phyloP scores from a whole-genome alignment of 1,140 invertebrate species.

The Drosophila kurseongensis region DNA sequence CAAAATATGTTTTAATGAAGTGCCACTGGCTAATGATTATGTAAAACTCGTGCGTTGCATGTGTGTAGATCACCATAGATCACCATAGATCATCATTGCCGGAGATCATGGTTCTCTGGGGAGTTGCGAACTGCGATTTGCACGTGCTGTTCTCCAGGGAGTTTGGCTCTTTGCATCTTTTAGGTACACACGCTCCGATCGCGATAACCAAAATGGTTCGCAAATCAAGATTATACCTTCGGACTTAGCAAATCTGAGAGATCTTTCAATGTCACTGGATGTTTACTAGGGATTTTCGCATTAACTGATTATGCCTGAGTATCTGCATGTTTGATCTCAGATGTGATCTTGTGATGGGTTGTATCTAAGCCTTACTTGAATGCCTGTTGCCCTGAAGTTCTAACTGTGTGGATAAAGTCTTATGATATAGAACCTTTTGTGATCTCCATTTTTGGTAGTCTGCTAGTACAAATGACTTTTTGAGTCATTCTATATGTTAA shows the following conservation, averaged over 20 bases:
- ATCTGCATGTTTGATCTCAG: background rate
- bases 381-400: background rate
- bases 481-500: background rate
- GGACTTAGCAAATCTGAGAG: background rate
- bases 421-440: too few species aligned
- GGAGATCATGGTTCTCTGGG: constrained; percentile 32
- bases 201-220: constrained; percentile 21
- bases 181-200: constrained; percentile 1
- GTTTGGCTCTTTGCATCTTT: background rate
- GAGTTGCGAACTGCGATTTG: constrained; percentile 25
- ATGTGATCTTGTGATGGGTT: background rate
- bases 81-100: constrained; percentile 26
- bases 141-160: constrained; percentile 25
- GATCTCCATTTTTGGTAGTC: too few species aligned
- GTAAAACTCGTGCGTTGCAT: constrained; percentile 46
- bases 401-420: too few species aligned
- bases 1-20: constrained; percentile 72
- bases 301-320: constrained; percentile 11
- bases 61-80: constrained; percentile 10
- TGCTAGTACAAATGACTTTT: too few species aligned
- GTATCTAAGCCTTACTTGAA: too few species aligned
- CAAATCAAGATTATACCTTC: background rate
- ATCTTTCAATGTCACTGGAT: constrained; percentile 14
- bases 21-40: constrained; percentile 63
- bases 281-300: constrained; percentile 8